Base-by-base conservation (phyloP, 2,797 vertebrate species). In the Anguilla pacifica region DNA sequence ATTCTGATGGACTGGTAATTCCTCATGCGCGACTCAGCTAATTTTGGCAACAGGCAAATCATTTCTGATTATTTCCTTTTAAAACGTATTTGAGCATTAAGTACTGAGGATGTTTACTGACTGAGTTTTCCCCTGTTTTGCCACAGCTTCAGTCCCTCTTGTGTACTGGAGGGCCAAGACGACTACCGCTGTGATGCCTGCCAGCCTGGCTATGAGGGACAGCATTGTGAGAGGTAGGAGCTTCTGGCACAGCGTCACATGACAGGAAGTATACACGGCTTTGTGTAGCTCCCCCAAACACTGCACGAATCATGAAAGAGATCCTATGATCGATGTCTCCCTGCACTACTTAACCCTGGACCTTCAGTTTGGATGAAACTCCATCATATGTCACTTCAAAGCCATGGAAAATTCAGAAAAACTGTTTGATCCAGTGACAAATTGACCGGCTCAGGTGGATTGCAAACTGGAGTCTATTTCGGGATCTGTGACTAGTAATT, bases 91-190 rank as follows among this genome's bases (percentile, higher is more conserved):
- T 0, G n/a, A 51, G 46, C 79, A 43, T n/a, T 6, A 82, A 82
- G 19, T 82, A n/a, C 43, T 82, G 43, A 51, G 22, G 46, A 51
- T n/a, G 11, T 46, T 46, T 46, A 46, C 43, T 46, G 43, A 46
- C 43, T 2, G 7, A 6, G 90, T 6, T 86, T 92, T 86, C 53
- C 92, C 3, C 28, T 6, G 89, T 90, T 83, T 90, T 92, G 28
- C 55, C 93, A 28, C 89, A 99, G 98, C 91, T 99, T 98, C 92
- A 99, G 98, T 87, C 95, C 97, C n/a, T 98, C 96, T 0, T 99
- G 98, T 91, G 91, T 96, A 72, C 90, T 94, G 15, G 97, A 97
- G 39, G 97, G 95, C 15, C 91, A 87, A 0, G 92, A 93, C 0
- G 97, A 96, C 90, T 98, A 97, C 92, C 94, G 90, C 46, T 99